phyloP scores from a whole-genome alignment of 2,113 vertebrate genomes.

The Astur gentilis region DNA sequence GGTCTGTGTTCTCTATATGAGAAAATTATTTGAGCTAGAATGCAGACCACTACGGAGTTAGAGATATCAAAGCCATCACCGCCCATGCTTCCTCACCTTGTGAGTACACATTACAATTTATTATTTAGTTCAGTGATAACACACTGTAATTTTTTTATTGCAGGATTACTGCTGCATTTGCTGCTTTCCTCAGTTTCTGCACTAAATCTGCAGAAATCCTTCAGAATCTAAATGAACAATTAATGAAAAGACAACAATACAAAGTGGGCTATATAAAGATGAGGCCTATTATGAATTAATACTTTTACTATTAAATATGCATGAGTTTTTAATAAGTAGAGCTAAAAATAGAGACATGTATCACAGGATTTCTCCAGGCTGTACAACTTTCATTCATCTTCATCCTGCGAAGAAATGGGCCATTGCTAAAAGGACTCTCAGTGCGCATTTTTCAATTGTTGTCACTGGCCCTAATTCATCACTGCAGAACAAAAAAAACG shows the following conservation, averaged over 20 bases:
- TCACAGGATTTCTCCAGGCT: conserved; percentile 12
- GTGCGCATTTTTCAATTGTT: neutral
- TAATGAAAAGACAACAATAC: conserved; percentile 1
- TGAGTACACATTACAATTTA: neutral
- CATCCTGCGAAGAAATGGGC: neutral
- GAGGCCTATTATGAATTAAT: conserved; percentile 26
- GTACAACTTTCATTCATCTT: conserved; percentile 27
- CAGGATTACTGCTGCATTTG: neutral
- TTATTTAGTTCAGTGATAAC: neutral
- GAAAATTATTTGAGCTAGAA: neutral
- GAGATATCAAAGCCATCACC: neutral
- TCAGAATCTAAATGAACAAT: conserved; percentile 11
- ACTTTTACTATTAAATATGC: conserved; percentile 33
- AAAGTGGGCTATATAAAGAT: neutral
- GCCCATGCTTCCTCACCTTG: neutral
- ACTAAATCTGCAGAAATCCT: conserved; percentile 20
- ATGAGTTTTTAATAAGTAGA: conserved; percentile 28
- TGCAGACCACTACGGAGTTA: neutral
- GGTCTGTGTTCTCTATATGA: neutral
- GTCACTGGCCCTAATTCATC: neutral
- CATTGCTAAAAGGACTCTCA: neutral
- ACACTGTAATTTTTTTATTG: neutral
- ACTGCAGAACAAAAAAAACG: neutral
- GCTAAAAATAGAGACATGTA: conserved; percentile 17
- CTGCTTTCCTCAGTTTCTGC: neutral